Percentiles rank a stretch among this genome's conserved stretches.
Evolutionary conservation across 2,888 invertebrate genomes (phyloP).

Genomic region (Microctonus hyperodae): DNA sequence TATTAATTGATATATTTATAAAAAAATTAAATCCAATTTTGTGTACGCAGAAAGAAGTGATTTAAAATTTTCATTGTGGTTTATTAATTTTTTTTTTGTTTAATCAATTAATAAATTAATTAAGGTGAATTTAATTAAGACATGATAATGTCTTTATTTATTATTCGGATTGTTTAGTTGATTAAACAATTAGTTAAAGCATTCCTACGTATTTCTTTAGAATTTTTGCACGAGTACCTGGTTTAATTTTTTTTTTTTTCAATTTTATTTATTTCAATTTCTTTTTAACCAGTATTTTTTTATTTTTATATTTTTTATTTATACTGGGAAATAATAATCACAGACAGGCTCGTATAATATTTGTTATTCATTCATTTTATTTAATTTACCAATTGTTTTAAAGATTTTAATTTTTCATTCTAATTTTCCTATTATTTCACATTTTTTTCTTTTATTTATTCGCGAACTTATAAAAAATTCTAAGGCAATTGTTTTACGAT

Average conservation of each 20-base stretch:
- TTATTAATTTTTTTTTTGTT: not conserved
- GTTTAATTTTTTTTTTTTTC: conserved; percentile 1
- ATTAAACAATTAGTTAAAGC: conserved; percentile 26
- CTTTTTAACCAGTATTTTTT: not conserved
- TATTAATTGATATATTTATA: not conserved
- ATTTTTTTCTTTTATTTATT: not conserved
- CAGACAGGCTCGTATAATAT: conserved; percentile 45
- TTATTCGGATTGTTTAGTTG: conserved; percentile 1
- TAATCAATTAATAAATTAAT: not conserved
- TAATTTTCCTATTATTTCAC: not conserved
- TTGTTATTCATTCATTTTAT: not conserved
- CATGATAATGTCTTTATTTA: conserved; percentile 7
- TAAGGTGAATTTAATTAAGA: too few relatives aligned
- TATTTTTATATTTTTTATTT: conserved; percentile 15
- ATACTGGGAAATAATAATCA: conserved; percentile 54
- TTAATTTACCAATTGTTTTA: not conserved
- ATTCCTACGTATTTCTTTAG: conserved; percentile 8
- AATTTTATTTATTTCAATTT: not conserved
- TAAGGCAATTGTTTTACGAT: not conserved
- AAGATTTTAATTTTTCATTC: not conserved
- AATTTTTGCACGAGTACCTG: conserved; percentile 34
- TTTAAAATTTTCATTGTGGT: not conserved
- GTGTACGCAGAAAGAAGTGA: not conserved
- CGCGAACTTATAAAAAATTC: not conserved
- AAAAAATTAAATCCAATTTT: not conserved